Conservation (phyloP, 2,888 invertebrate genomes). For the Allolobophora icterica region DNA sequence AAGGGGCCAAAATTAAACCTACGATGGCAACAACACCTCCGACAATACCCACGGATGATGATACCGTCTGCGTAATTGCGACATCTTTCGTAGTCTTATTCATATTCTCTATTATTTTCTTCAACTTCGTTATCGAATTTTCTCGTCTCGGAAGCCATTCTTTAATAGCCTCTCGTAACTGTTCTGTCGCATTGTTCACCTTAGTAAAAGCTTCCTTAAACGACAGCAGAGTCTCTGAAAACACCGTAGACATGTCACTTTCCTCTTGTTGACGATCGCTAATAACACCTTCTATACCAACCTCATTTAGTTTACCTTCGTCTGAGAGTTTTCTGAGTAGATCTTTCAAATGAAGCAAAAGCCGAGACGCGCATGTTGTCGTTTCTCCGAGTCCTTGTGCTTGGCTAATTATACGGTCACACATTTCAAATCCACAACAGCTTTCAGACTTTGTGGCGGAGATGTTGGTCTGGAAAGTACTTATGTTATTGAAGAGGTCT, state of each 20-base stretch:
- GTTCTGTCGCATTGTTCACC: not conserved
- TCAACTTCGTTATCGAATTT: not conserved
- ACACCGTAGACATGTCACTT: not conserved
- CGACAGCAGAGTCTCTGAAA: not conserved
- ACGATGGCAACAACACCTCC: not conserved
- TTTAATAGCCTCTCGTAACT: not conserved
- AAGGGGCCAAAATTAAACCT: not conserved
- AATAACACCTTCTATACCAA: not conserved
- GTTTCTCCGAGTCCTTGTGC: not conserved
- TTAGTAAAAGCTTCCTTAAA: not conserved
- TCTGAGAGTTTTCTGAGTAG: not conserved
- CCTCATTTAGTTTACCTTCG: not conserved
- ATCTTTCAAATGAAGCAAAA: not conserved
- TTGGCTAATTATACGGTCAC: not conserved
- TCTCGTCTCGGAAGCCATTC: not conserved
- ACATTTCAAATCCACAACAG: not conserved
- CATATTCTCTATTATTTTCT: not conserved
- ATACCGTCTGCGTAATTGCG: conserved; percentile 15
- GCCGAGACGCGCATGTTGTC: not conserved
- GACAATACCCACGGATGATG: not conserved
- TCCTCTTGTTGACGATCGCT: not conserved
- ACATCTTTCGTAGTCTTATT: not conserved
- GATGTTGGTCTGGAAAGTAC: not conserved
- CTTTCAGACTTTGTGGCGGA: not conserved
- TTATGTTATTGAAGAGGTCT: not conserved